Base-by-base conservation (phyloP, 2,888 invertebrate genomes). In the Tetrapedia diversipes region DNA sequence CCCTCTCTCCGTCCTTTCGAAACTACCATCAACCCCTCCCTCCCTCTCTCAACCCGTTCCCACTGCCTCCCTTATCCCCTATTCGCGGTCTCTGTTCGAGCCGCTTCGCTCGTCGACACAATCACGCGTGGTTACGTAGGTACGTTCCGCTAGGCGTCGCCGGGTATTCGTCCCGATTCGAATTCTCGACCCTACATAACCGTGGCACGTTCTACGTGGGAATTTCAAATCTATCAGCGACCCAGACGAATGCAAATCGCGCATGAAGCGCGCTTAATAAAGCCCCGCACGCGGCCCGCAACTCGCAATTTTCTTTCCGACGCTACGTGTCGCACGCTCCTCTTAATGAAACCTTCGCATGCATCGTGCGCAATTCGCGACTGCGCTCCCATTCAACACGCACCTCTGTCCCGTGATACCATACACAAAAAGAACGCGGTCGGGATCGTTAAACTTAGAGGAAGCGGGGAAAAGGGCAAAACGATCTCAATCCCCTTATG, bases 221-320 rank as follows among this genome's bases (percentile, higher is more conserved):
- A 86, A 86, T 86, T 86, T 86, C 81, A 60, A 86, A 86, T 87
- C 84, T 81, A 86, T 87, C 85, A 78, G 71, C 83, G 77, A 86
- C 73, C 83, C 85, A 87, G 86, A 77, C 86, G 86, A 86, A 85
- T 86, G 87, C 86, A 85, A 86, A 86, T 86, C 81, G 80, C 79
- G 80, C 80, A 86, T 85, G 86, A 83, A 86, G 77, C 86, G 85
- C 85, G 86, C 82, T 84, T 85, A 85, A 85, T 86, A 85, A 86
- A 85, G 84, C 80, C 74, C 65, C 72, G 86, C 81, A 80, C 84
- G 86, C 82, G 80, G 84, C 65, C 77, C 79, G 86, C 84, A 84
- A 86, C 80, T 84, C 84, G 79, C 84, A 85, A 85, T 85, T 86
- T 85, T 85, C 84, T 85, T 86, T 86, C 79, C 73, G 69, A 63